Conservation (phyloP, 2,797 vertebrate species). For the Alectoris magna region DNA sequence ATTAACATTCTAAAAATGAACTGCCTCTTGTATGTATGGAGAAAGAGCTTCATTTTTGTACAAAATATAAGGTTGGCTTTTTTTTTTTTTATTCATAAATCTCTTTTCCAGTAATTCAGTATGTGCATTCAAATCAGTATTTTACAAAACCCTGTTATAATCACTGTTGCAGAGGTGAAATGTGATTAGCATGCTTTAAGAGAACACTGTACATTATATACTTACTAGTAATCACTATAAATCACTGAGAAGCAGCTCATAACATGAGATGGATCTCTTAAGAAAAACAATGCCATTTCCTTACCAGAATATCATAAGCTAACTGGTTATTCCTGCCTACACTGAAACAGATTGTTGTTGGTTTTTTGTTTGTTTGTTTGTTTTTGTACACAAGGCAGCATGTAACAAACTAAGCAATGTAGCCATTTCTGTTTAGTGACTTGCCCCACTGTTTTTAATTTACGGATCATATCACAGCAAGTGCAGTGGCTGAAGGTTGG, state of each 20-base stretch:
- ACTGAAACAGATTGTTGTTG: neutral
- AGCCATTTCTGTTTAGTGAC: neutral
- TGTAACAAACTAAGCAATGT: neutral
- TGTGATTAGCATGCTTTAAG: neutral
- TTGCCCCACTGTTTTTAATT: neutral
- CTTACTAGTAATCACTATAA: neutral
- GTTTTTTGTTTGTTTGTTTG: neutral
- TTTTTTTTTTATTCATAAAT: neutral
- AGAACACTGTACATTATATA: neutral
- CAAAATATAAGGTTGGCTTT: neutral
- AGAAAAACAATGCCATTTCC: neutral
- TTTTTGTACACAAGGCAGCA: neutral
- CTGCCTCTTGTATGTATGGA: neutral
- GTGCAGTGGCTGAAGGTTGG: neutral
- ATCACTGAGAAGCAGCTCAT: neutral
- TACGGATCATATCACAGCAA: neutral
- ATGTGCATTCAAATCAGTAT: neutral
- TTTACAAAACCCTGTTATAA: neutral
- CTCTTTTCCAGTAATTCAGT: conserved; percentile 36
- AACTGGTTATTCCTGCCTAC: conserved; percentile 33
- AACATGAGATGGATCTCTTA: neutral
- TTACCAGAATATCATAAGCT: conserved; percentile 60
- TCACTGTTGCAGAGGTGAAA: neutral
- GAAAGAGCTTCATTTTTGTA: neutral
- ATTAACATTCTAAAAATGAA: no score